phyloP scores from a whole-genome alignment of 2,113 vertebrate species.

The Cavia aperea region DNA sequence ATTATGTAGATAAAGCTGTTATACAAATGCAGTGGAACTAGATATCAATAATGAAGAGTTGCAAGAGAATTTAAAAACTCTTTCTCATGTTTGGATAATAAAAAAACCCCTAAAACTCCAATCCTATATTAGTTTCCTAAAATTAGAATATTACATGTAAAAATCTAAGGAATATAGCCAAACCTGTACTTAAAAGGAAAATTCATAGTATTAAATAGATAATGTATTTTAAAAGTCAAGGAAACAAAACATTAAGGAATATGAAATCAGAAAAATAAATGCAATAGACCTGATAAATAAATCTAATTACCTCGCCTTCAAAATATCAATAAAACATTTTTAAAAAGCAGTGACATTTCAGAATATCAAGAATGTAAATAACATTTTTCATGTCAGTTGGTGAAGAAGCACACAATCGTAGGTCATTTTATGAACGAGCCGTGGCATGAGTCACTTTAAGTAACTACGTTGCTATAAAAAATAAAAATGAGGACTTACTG shows the following conservation, averaged over 20 bases:
- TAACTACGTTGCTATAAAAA: not conserved
- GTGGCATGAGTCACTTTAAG: not conserved
- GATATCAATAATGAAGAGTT: not conserved
- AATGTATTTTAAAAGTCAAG: not conserved
- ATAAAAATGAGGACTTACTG: not conserved
- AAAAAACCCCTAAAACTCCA: not conserved
- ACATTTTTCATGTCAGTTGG: not conserved
- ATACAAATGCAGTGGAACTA: constrained; percentile 1
- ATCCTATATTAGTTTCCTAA: not conserved
- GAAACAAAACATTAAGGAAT: not conserved
- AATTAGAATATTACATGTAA: not conserved
- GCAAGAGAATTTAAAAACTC: not conserved
- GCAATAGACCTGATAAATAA: not conserved
- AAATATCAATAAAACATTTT: not conserved
- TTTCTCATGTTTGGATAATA: not conserved
- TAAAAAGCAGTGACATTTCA: not conserved
- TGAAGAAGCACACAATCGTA: not conserved
- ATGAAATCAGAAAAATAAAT: not conserved
- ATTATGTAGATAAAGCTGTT: not conserved
- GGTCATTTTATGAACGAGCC: not conserved
- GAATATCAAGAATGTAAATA: not conserved
- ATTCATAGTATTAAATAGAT: not conserved
- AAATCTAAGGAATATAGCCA: not conserved
- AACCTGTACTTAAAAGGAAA: constrained; percentile 18
- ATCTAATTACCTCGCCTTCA: not conserved